Percentiles rank a stretch among this genome's conserved stretches.
These are phyloP conservation scores for Philonicus albiceps DNA, from an alignment of 2,888 invertebrate species.

Conservation along the genomic window DNA sequence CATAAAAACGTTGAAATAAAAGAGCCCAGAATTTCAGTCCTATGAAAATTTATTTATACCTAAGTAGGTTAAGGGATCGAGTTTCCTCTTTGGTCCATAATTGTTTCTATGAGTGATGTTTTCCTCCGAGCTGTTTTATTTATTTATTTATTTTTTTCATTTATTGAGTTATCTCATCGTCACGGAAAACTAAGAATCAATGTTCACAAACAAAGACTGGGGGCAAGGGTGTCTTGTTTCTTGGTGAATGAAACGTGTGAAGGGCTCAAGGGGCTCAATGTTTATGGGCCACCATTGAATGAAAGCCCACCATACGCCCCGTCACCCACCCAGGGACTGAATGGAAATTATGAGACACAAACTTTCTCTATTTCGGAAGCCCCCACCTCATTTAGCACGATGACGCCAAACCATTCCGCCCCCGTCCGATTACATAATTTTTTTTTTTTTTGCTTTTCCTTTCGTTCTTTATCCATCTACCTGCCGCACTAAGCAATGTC, in stretches of 20 bases:
- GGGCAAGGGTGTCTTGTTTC: neutral
- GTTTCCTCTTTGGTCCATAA: neutral
- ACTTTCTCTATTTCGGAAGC: neutral
- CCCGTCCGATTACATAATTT: neutral
- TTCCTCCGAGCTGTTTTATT: neutral
- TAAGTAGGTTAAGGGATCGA: neutral
- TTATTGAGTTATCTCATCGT: conserved; percentile 29
- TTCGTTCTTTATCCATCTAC: neutral
- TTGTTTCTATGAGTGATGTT: neutral
- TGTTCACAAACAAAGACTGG: neutral
- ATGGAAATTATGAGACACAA: conserved; percentile 16
- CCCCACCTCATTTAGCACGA: neutral
- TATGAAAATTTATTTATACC: neutral
- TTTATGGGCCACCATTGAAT: neutral
- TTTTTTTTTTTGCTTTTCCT: neutral
- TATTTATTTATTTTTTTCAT: neutral
- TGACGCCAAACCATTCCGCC: neutral
- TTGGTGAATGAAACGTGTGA: neutral
- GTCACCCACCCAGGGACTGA: neutral
- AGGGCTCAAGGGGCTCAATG: neutral
- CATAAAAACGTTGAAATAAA: too few species aligned
- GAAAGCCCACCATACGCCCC: neutral
- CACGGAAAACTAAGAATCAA: conserved; percentile 26
- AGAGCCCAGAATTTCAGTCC: neutral
- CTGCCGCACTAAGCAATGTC: conserved; percentile 12